Evolutionary conservation across 2,113 vertebrate genomes (phyloP), one percentile per base, ranked within the genome.

Genomic region (Vidua macroura): DNA sequence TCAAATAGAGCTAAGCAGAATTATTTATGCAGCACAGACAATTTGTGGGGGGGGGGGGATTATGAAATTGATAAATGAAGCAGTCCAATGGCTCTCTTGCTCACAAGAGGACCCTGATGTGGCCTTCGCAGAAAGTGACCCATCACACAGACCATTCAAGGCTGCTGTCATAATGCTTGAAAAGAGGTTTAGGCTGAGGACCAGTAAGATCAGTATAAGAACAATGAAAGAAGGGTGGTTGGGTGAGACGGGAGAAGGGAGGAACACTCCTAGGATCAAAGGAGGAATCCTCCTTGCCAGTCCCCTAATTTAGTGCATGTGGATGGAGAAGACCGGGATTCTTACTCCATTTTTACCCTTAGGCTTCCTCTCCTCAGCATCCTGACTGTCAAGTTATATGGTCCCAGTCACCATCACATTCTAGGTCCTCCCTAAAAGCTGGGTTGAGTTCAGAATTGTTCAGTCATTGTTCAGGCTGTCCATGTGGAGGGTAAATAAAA

Each of bases 1-100:
- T 92, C 90, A 96, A 95, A 95, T 35, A 33, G 81, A 30, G 59
- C 33, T 46, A 74, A 88, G 59, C 37, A 15, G 44, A n/a, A 86
- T 87, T 90, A 79, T 60, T 76, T 41, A 39, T 28, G 59, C 62
- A 91, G 91, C 82, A 66, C 63, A 69, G 85, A 93, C 44, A 80
- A 76, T 78, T 52, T 52, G 31, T 88, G 73, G 73, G 74, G 60
- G 82, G 23, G 82, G 23, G 73, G 1, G 89, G 91, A 87, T 86
- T 37, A 76, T 83, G 49, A 84, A 92, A 84, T 56, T 62, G 92
- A 91, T 91, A 91, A 89, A 84, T 7, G n/a, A 85, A 88, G 55
- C 55, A 88, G 46, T 37, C 79, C 64, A 87, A 75, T 90, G 83
- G 80, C 52, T 93, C 52, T 93, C 55, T 49, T 66, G 68, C 3